Percentiles rank a stretch among this genome's conserved stretches.
Evolutionary conservation across 2,888 invertebrate genomes (phyloP).

Genomic region (Lasioglossum malachurum): DNA sequence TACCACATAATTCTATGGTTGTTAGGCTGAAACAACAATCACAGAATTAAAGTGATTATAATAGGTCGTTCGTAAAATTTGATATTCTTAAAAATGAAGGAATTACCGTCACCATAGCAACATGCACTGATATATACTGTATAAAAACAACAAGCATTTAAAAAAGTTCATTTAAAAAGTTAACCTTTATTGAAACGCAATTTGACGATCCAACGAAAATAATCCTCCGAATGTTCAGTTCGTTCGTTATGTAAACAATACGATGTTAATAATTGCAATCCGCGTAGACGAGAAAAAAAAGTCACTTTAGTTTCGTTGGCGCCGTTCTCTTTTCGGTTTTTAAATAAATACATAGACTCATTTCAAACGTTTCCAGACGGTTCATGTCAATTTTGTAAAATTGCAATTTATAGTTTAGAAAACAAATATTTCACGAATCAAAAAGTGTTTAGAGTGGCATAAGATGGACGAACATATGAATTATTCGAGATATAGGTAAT

Average conservation of each 20-base stretch:
- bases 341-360: slow-evolving; percentile 11
- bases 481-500: slow-evolving; percentile 40
- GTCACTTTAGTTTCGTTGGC: slow-evolving; percentile 36
- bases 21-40: neutral
- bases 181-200: slow-evolving; percentile 60
- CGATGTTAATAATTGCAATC: slow-evolving; percentile 40
- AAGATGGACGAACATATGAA: slow-evolving; percentile 49
- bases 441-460: slow-evolving; percentile 42
- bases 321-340: slow-evolving; percentile 16
- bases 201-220: slow-evolving; percentile 47
- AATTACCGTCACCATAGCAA: slow-evolving; percentile 5
- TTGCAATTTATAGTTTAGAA: slow-evolving; percentile 52
- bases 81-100: neutral
- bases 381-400: slow-evolving; percentile 48
- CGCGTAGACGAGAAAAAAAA: slow-evolving; percentile 20
- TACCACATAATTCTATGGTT: neutral
- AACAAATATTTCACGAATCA: slow-evolving; percentile 57
- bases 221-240: slow-evolving; percentile 28
- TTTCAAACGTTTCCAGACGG: slow-evolving; percentile 21
- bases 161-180: slow-evolving; percentile 39
- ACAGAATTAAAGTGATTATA: neutral
- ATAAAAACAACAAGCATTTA: slow-evolving; percentile 15
- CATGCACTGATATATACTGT: slow-evolving; percentile 1
- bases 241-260: slow-evolving; percentile 60
- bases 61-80: neutral